Base-by-base conservation (phyloP, 2,113 vertebrate species). In the Embiotoca jacksoni region DNA sequence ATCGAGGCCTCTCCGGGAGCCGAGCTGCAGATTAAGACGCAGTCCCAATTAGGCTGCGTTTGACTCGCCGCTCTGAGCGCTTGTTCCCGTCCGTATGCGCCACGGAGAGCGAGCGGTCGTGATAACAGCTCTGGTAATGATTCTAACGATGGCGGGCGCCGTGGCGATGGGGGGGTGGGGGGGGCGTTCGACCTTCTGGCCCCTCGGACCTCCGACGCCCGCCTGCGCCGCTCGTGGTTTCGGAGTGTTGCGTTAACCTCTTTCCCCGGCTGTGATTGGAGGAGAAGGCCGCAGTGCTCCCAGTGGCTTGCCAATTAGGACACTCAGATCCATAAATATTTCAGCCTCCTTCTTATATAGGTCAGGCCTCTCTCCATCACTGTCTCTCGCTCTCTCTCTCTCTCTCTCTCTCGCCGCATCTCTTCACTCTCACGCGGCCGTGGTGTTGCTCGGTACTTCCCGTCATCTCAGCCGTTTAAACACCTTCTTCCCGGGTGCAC, bases 241-340 rank as follows among this genome's bases (percentile, higher is more conserved):
- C 54, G 15, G 57, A 44, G 70, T 54, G 57, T 23, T 80, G 80
- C 30, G 52, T 75, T 85, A 77, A 85, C 84, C 84, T 86, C 78
- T 78, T 78, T 89, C 80, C 63, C 66, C 47, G 49, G 63, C 86
- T 77, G 78, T 85, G 92, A 93, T 93, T 95, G 92, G 89, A 88
- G 63, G 82, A 87, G 85, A 82, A 84, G 85, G 83, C 90, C 56
- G 31, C 87, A 81, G 84, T 66, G 87, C 92, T 94, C 93, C 93
- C 93, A 93, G 88, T 93, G 92, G 93, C 89, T 92, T 84, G 89
- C 91, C 93, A 95, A 95, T 94, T 93, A 95, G 94, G 94, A 94
- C 94, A 93, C 86, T 92, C 83, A 91, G 86, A 91, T 94, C 93
- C 94, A 95, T 94, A 95, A 95, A 95, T 95, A 95, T 95, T 95